Evolutionary conservation across 2,797 vertebrate species (phyloP).

Genomic region (Staurois parvus): DNA sequence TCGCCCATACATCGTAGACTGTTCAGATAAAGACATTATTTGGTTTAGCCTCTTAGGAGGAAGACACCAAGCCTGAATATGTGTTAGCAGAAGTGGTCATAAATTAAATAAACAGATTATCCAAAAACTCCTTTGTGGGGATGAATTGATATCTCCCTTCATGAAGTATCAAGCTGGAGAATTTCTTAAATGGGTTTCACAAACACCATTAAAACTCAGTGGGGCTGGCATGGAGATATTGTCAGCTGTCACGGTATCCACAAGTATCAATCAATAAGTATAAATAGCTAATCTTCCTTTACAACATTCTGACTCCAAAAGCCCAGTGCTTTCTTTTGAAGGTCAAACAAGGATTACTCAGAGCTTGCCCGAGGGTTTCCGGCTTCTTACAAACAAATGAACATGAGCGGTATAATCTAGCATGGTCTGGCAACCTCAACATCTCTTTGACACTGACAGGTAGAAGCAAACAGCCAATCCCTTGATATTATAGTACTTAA

Average conservation of each 20-base stretch:
- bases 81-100: background rate
- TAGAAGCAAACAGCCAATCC: constrained; percentile 10
- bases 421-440: constrained; percentile 18
- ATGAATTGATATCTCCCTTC: constrained; percentile 18
- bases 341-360: constrained; percentile 47
- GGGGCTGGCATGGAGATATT: background rate
- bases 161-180: background rate
- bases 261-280: constrained; percentile 47
- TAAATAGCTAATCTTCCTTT: constrained; percentile 53
- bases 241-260: constrained; percentile 47
- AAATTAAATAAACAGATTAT: constrained; percentile 20
- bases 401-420: constrained; percentile 12
- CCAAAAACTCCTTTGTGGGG: background rate
- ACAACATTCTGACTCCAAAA: constrained; percentile 33
- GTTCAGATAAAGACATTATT: constrained; percentile 12
- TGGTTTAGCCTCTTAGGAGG: background rate
- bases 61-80: background rate
- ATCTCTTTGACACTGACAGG: constrained; percentile 15
- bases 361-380: constrained; percentile 23
- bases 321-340: constrained; percentile 15
- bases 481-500: constrained; percentile 2
- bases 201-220: background rate
- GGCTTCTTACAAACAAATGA: constrained; percentile 48
- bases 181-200: background rate
- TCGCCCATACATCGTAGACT: background rate